Evolutionary conservation across 2,113 vertebrate species (phyloP).

Genomic region (Chlorodrepanis virens): DNA sequence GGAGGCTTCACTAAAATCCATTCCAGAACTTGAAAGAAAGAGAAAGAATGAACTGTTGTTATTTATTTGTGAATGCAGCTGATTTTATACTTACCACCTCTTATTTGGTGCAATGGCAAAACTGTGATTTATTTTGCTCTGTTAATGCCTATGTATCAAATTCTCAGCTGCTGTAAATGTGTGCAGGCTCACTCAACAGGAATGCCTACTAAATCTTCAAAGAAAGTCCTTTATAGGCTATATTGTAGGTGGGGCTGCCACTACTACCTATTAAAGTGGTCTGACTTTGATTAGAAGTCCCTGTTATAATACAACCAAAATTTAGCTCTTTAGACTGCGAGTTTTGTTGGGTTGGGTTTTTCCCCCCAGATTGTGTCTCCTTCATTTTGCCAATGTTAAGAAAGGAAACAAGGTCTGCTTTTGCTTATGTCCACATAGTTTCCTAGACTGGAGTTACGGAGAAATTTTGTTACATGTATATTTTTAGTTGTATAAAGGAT

Average conservation of each 20-base stretch:
- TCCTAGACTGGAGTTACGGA: not conserved
- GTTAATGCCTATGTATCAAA: not conserved
- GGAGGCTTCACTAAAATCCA: not conserved
- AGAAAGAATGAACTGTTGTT: not conserved
- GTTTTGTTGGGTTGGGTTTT: not conserved
- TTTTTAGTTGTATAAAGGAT: not conserved
- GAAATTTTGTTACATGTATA: not conserved
- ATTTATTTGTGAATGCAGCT: not conserved
- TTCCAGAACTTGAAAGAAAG: not conserved
- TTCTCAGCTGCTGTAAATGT: conserved; percentile 41
- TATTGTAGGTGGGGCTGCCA: not conserved
- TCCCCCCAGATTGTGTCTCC: fast-evolving
- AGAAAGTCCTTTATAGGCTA: conserved; percentile 4
- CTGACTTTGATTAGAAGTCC: conserved; percentile 39
- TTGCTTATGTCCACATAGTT: not conserved
- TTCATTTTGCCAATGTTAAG: not conserved
- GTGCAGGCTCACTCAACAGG: not conserved
- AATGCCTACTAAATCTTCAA: conserved; percentile 43
- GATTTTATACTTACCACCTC: not conserved
- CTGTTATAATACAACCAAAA: not conserved
- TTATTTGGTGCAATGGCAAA: not conserved
- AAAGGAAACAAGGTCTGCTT: not conserved
- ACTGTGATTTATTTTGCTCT: not conserved
- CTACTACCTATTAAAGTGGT: conserved; percentile 28
- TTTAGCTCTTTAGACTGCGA: not conserved